Evolutionary conservation across 2,888 invertebrate genomes (phyloP).

Genomic region (Chaitophorus viminalis): DNA sequence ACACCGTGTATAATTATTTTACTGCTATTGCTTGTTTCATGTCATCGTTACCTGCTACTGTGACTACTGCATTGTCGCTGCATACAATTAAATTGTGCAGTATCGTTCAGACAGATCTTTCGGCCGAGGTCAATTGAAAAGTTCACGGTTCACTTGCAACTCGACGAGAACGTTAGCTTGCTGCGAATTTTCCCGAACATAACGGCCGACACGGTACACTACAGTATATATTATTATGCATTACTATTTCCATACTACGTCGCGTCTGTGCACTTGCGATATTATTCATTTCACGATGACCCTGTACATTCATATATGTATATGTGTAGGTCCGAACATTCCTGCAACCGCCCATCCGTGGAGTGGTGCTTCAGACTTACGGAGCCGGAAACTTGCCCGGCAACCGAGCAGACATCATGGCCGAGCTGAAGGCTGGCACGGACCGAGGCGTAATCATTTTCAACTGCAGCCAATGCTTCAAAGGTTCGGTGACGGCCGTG

Average conservation of each 20-base stretch:
- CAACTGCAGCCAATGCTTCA: conserved; percentile 90
- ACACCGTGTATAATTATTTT: not conserved
- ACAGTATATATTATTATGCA: not conserved
- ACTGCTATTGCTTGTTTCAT: conserved; percentile 55
- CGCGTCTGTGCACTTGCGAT: too few relatives aligned
- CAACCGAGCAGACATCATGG: conserved; percentile 81
- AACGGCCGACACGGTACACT: conserved; percentile 76
- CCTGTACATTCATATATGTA: conserved; percentile 14
- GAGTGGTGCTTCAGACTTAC: conserved; percentile 91
- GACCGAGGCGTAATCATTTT: conserved; percentile 84
- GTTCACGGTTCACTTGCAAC: conserved; percentile 77
- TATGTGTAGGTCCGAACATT: conserved; percentile 72
- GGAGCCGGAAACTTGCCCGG: conserved; percentile 94
- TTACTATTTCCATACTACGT: too few relatives aligned
- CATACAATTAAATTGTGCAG: too few relatives aligned
- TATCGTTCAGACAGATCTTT: conserved; percentile 74
- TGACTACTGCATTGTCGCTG: not conserved
- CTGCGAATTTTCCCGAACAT: conserved; percentile 92
- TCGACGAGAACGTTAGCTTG: conserved; percentile 87
- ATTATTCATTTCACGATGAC: too few relatives aligned
- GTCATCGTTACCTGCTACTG: not conserved
- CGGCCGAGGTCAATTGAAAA: conserved; percentile 73
- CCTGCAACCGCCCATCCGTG: conserved; percentile 79
- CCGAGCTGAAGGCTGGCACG: conserved; percentile 77
- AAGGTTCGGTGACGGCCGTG: conserved; percentile 80